Evolutionary conservation across 2,888 invertebrate species (phyloP).

Genomic region (Deilephila porcellus): DNA sequence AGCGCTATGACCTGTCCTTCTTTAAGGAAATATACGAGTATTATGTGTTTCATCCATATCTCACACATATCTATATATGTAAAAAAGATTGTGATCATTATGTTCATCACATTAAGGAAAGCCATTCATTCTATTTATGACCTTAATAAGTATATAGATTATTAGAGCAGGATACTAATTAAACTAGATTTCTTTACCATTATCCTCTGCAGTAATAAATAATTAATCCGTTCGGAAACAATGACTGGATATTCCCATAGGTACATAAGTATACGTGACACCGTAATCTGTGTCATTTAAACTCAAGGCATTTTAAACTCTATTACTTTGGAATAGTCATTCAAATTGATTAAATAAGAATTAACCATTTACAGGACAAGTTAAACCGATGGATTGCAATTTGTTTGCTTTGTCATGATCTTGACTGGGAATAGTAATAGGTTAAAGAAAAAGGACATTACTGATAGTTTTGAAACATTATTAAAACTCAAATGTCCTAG

Average conservation of each 20-base stretch:
- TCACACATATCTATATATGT: no score
- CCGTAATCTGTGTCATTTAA: not conserved
- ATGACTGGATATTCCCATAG: constrained; percentile 38
- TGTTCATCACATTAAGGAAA: no score
- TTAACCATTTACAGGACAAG: constrained; percentile 17
- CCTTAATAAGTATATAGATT: not conserved
- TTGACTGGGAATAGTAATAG: no score
- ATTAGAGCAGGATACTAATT: constrained; percentile 7
- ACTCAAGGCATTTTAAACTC: constrained; percentile 28
- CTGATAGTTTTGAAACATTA: no score
- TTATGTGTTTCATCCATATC: no score
- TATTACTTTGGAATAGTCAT: not conserved
- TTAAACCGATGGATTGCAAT: constrained; percentile 27
- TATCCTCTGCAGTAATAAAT: constrained; percentile 22
- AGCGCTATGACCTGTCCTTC: no score
- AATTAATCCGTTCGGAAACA: constrained; percentile 30
- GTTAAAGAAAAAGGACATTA: no score
- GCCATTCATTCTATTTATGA: no score
- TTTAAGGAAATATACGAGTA: no score
- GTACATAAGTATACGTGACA: constrained; percentile 34
- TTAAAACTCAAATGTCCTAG: no score
- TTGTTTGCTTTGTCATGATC: constrained; percentile 34
- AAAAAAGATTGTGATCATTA: no score
- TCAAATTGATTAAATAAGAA: not conserved
- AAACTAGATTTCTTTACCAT: constrained; percentile 1